Conservation (phyloP, 2,888 invertebrate genomes). For the Ophioninae sp. region DNA sequence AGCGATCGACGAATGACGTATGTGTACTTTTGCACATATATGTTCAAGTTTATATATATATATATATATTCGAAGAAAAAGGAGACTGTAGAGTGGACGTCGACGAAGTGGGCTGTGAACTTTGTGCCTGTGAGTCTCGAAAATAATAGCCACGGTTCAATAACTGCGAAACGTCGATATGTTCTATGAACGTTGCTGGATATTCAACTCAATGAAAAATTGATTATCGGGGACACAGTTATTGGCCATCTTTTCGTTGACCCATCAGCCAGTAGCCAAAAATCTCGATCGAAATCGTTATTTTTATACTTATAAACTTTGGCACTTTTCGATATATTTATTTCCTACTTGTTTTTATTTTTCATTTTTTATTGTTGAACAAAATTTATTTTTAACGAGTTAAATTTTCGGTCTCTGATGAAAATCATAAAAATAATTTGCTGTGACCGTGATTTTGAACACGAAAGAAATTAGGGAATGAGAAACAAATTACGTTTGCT, state of each 20-base stretch:
- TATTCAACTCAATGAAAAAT: slow-evolving; percentile 10
- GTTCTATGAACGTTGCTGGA: slow-evolving; percentile 34
- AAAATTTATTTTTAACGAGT: too few species aligned
- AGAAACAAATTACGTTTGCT: neutral
- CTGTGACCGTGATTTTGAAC: neutral
- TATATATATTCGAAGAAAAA: slow-evolving; percentile 12
- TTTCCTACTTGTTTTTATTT: too few species aligned
- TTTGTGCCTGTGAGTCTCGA: slow-evolving; percentile 54
- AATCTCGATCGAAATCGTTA: neutral
- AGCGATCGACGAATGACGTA: slow-evolving; percentile 4
- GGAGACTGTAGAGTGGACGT: slow-evolving; percentile 23
- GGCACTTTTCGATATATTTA: neutral
- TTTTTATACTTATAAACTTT: neutral
- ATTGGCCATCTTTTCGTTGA: slow-evolving; percentile 2
- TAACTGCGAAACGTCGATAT: slow-evolving; percentile 62
- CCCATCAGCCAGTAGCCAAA: neutral
- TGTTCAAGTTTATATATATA: slow-evolving; percentile 11
- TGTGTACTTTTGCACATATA: neutral
- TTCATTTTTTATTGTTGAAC: too few species aligned
- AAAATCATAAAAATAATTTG: neutral
- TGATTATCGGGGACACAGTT: neutral
- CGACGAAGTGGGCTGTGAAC: slow-evolving; percentile 57
- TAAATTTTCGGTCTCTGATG: neutral
- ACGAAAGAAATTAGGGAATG: neutral
- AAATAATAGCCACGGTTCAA: slow-evolving; percentile 64